Evolutionary conservation across 2,113 vertebrate species (phyloP).

Genomic region (Carollia perspicillata): DNA sequence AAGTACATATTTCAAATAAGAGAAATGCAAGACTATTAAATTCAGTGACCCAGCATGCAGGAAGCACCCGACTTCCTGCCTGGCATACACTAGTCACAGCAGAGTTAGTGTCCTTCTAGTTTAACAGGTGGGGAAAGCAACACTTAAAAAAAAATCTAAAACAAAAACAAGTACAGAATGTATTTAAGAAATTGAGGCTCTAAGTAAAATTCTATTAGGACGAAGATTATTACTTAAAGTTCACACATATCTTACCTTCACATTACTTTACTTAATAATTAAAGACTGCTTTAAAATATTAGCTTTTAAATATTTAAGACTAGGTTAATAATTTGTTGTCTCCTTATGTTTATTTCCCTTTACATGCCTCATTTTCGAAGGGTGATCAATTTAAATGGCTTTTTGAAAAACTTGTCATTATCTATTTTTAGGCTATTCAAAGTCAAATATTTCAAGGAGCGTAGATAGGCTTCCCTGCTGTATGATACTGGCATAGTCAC

Average conservation of each 20-base stretch:
- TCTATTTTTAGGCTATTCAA: neutral
- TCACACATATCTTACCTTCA: neutral
- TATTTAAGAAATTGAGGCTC: neutral
- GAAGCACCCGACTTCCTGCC: neutral
- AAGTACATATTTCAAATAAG: neutral
- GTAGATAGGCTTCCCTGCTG: neutral
- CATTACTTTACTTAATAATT: neutral
- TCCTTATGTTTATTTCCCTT: neutral
- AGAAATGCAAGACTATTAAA: neutral
- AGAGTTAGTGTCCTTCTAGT: neutral
- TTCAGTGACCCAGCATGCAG: neutral
- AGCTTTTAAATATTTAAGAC: neutral
- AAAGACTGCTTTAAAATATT: neutral
- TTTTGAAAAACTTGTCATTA: neutral
- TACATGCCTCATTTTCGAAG: neutral
- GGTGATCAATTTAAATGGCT: neutral
- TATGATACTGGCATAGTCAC: neutral
- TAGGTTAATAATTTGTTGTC: neutral
- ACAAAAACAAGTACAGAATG: neutral
- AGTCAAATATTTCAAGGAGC: neutral
- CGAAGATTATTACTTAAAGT: neutral
- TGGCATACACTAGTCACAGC: rapidly evolving
- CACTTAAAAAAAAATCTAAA: neutral
- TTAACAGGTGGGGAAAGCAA: neutral
- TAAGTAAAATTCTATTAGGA: neutral